These are phyloP conservation scores for Hemiprocne comata DNA, from an alignment of 2,113 vertebrate genomes.

Conservation along the genomic window DNA sequence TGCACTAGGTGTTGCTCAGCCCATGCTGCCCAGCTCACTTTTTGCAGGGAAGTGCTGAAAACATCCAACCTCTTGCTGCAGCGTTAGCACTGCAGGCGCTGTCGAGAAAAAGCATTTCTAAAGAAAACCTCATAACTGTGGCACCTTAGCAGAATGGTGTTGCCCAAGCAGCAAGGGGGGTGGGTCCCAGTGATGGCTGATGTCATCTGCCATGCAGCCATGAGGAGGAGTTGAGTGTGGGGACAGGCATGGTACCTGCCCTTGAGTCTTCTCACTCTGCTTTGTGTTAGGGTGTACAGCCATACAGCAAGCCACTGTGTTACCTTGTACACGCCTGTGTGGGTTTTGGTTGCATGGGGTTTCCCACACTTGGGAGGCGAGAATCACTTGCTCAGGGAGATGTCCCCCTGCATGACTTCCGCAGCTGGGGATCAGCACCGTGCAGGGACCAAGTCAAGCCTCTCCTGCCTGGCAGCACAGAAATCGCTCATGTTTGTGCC, in stretches of 20 bases:
- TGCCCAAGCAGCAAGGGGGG: not conserved
- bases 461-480: not conserved
- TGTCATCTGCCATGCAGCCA: not conserved
- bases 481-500: fast-evolving
- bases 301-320: fast-evolving
- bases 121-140: not conserved
- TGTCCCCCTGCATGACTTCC: fast-evolving
- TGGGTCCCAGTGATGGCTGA: fast-evolving
- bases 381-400: not conserved
- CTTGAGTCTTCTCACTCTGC: not conserved
- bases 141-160: not conserved
- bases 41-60: not conserved
- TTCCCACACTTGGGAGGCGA: not conserved
- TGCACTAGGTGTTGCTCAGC: not conserved
- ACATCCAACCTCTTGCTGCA: not conserved
- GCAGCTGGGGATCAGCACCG: fast-evolving
- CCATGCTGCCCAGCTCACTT: not conserved
- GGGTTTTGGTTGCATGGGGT: not conserved
- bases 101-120: not conserved
- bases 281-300: not conserved
- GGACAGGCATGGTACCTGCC: not conserved
- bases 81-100: not conserved
- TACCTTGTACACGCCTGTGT: not conserved
- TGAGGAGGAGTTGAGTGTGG: not conserved
- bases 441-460: not conserved